Evolutionary conservation across 2,113 vertebrate species (phyloP), one percentile per base, ranked within the genome.

Genomic region (Meles meles): DNA sequence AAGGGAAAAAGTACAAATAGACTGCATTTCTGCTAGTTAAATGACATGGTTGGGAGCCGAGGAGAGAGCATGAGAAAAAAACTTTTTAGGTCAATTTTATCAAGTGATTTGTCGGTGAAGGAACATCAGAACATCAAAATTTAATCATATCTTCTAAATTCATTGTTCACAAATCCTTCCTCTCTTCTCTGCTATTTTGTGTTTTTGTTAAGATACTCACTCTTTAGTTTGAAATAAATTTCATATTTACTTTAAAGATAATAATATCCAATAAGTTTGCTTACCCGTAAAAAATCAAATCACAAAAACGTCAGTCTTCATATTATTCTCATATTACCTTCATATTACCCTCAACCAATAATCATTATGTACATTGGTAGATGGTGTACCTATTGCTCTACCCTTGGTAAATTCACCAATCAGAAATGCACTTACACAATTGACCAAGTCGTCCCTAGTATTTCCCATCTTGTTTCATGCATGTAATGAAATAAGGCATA

Each of bases 1-100:
- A 76, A 92, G 71, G 89, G 39, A 25, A 25, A 96, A 95, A 96
- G 92, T 90, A 96, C 63, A 81, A 97, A 97, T 90, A 90, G 88
- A 57, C 92, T 97, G 49, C 81, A 79, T 86, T 88, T 98, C 96
- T 95, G 80, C 90, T 90, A 92, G 87, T 96, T 98, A 98, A 97
- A 96, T 96, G 93, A 86, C 92, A 92, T 25, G 67, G 93, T 76
- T 96, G 49, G 77, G 65, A 92, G 76, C 63, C 61, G 15, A 95
- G 44, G 39, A 90, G 76, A 84, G 21, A 93, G 84, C 25, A 72
- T 27, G 39, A 69, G 47, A 29, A 52, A 89, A 74, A 93, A 74
- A 76, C 1, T 72, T 63, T 83, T 94, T 79, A 59, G 90, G 84
- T 97, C 96, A 98, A 85, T 97, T 96, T 96, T 95, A 93, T 88